Evolutionary conservation across 2,888 invertebrate genomes (phyloP).

Genomic region (Dasysyrphus albostriatus): DNA sequence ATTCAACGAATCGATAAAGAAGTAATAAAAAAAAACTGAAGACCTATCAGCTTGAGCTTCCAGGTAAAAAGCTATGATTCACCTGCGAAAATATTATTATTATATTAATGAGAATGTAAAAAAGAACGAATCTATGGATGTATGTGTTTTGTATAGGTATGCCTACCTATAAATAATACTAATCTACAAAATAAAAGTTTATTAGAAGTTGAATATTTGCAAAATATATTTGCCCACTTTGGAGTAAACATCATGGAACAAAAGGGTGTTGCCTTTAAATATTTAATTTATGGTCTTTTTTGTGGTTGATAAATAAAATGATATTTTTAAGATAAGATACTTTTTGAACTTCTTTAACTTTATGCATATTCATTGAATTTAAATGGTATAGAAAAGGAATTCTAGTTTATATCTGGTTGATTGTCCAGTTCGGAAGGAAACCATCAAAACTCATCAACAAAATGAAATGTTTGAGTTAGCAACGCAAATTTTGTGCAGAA

Average conservation of each 20-base stretch:
- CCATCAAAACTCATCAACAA: too few relatives aligned
- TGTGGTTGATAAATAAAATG: conserved; percentile 40
- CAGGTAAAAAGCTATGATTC: conserved; percentile 65
- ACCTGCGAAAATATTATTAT: conserved; percentile 41
- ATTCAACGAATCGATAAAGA: conserved; percentile 39
- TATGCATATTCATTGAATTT: background rate
- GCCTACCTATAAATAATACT: background rate
- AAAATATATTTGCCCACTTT: too few relatives aligned
- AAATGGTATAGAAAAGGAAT: background rate
- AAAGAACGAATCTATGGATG: background rate
- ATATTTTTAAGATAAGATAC: conserved; percentile 49
- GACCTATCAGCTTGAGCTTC: conserved; percentile 38
- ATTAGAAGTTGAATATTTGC: too few relatives aligned
- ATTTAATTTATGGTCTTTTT: conserved; percentile 1
- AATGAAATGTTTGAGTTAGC: too few relatives aligned
- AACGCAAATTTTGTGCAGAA: too few relatives aligned
- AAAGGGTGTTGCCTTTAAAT: conserved; percentile 2
- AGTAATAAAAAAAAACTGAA: background rate
- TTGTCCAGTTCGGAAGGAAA: too few relatives aligned
- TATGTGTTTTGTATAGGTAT: background rate
- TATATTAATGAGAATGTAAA: background rate
- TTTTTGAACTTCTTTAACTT: conserved; percentile 1
- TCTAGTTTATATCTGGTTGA: background rate
- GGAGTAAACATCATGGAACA: background rate
- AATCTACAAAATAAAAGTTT: too few relatives aligned